phyloP scores from a whole-genome alignment of 2,797 vertebrate species.

The Spinibarbus caldwelli region DNA sequence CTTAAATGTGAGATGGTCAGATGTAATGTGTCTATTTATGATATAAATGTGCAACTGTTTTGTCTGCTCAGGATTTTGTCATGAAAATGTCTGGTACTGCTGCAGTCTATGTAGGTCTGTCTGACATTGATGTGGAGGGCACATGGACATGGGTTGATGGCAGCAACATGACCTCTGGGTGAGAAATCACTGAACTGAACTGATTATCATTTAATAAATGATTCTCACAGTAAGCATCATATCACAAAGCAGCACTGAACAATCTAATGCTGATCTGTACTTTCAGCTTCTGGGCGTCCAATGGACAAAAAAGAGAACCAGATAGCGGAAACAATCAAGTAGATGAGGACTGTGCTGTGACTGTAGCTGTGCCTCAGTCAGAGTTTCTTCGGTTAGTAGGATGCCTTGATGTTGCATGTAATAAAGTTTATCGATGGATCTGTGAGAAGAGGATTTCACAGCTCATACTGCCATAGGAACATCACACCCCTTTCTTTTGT shows the following conservation, averaged over 20 bases:
- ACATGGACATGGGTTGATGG: not conserved
- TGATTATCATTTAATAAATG: not conserved
- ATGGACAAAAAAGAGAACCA: no score
- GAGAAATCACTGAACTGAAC: not conserved
- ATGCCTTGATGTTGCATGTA: not conserved
- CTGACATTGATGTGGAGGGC: not conserved
- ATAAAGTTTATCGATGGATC: accelerated
- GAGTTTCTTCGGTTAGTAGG: no score
- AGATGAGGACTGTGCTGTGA: not conserved
- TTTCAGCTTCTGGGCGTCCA: not conserved
- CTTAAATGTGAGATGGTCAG: not conserved
- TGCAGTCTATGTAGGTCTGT: not conserved
- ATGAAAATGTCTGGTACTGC: accelerated
- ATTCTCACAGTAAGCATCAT: not conserved
- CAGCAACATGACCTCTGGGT: accelerated
- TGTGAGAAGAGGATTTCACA: not conserved
- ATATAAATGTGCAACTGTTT: not conserved
- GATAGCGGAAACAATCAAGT: no score
- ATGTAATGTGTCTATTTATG: not conserved
- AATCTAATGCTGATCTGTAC: not conserved
- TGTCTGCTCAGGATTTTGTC: not conserved
- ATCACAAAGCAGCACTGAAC: not conserved
- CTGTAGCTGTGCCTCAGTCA: not conserved
- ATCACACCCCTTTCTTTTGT: not conserved
- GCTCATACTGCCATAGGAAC: not conserved